Conservation (phyloP, 2,888 invertebrate genomes). For the Cantharis rufa region DNA sequence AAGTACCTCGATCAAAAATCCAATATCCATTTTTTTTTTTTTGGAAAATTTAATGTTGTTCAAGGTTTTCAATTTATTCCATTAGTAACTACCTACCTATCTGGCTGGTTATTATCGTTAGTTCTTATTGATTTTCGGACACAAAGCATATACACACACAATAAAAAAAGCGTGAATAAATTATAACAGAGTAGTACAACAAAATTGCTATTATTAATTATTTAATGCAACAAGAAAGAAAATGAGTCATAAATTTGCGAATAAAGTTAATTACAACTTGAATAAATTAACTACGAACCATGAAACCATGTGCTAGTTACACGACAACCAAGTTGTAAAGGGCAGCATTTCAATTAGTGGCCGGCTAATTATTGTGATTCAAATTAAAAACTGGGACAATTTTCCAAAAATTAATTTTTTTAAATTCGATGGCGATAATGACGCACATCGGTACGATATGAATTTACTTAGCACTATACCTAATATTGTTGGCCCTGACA, state of each 20-base stretch:
- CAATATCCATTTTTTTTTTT: not conserved
- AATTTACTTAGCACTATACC: constrained; percentile 5
- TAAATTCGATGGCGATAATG: not conserved
- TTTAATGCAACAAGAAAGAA: not conserved
- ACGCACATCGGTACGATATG: constrained; percentile 1
- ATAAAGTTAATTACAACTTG: not conserved
- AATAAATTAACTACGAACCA: not conserved
- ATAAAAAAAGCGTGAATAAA: not conserved
- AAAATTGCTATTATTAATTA: not conserved
- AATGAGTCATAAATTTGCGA: not conserved
- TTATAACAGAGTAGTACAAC: not conserved
- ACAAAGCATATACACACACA: not conserved
- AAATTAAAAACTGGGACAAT: not conserved
- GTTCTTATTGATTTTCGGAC: not conserved
- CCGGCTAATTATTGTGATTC: not conserved
- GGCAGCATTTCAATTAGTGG: not conserved
- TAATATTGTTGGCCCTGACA: constrained; percentile 17
- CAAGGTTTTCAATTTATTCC: not conserved
- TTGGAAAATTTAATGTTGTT: not conserved
- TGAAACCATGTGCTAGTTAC: not conserved
- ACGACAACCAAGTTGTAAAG: not conserved
- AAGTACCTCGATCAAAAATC: constrained; percentile 7
- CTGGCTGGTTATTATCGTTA: not conserved
- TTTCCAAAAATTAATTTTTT: not conserved
- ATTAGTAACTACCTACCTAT: not conserved